phyloP scores from a whole-genome alignment of 2,888 invertebrate species.

The Dimorphilus gyrociliatus region DNA sequence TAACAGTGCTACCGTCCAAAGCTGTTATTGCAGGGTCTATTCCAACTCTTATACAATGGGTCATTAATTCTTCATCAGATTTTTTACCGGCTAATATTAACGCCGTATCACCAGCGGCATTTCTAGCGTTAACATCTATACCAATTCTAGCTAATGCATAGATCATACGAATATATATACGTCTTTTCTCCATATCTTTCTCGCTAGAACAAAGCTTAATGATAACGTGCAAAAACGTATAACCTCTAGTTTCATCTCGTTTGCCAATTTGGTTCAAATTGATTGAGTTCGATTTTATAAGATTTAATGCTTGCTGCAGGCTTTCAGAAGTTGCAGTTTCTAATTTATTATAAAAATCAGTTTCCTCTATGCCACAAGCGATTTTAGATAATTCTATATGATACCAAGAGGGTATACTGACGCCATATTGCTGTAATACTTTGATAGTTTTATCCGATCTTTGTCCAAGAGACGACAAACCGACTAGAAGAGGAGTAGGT shows the following conservation, averaged over 20 bases:
- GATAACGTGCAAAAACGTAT: slow-evolving; percentile 14
- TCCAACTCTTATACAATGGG: slow-evolving; percentile 16
- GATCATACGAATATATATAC: slow-evolving; percentile 12
- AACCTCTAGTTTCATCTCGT: slow-evolving; percentile 9
- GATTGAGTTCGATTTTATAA: slow-evolving; percentile 8
- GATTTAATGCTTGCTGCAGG: slow-evolving; percentile 10
- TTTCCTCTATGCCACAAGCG: slow-evolving; percentile 14
- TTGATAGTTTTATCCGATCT: slow-evolving; percentile 7
- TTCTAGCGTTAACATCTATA: slow-evolving; percentile 14
- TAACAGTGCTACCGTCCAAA: slow-evolving; percentile 10
- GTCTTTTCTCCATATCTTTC: slow-evolving; percentile 4
- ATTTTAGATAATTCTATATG: no score
- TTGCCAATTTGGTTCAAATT: slow-evolving; percentile 10
- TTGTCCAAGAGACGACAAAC: slow-evolving; percentile 12
- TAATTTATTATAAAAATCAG: slow-evolving; percentile 10
- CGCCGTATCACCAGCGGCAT: slow-evolving; percentile 10
- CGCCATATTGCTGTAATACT: slow-evolving; percentile 9
- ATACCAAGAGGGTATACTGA: no score
- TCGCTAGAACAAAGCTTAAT: slow-evolving; percentile 7
- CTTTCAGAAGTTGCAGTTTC: slow-evolving; percentile 9
- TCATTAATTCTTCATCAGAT: slow-evolving; percentile 13
- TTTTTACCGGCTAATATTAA: slow-evolving; percentile 5
- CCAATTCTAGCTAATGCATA: slow-evolving; percentile 16
- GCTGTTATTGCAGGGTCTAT: slow-evolving; percentile 11
- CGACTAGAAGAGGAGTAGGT: slow-evolving; percentile 13